Percentiles rank a stretch among this genome's conserved stretches.
These are phyloP conservation scores for Cephonodes hylas DNA, from an alignment of 2,888 invertebrate genomes.

Conservation along the genomic window DNA sequence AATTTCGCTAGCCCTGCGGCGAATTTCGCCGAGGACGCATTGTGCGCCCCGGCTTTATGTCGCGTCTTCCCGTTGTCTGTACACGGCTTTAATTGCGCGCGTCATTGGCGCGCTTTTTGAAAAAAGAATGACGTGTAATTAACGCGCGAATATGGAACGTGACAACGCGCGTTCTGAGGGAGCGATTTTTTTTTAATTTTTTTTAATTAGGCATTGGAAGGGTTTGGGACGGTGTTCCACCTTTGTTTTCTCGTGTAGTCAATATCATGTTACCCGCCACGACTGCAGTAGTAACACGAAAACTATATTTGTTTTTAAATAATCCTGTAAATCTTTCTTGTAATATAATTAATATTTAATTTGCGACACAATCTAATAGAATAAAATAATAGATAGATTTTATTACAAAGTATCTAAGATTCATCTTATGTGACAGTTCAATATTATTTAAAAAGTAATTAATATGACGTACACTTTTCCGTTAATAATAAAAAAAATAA, in stretches of 20 bases:
- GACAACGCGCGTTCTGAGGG: slow-evolving; percentile 79
- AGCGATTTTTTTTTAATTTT: slow-evolving; percentile 63
- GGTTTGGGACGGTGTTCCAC: slow-evolving; percentile 29
- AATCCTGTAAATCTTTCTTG: not conserved
- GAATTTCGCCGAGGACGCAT: slow-evolving; percentile 80
- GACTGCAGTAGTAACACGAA: not conserved
- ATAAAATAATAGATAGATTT: not conserved
- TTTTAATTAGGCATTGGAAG: slow-evolving; percentile 72
- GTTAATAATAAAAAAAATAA: slow-evolving; percentile 41
- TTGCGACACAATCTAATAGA: not conserved
- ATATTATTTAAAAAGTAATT: slow-evolving; percentile 47
- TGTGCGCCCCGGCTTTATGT: slow-evolving; percentile 79
- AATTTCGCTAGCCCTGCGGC: slow-evolving; percentile 80
- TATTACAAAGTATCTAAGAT: slow-evolving; percentile 33
- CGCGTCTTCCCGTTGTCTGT: slow-evolving; percentile 80
- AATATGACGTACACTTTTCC: slow-evolving; percentile 60
- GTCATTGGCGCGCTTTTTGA: slow-evolving; percentile 80
- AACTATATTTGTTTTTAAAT: not conserved
- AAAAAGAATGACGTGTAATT: slow-evolving; percentile 82
- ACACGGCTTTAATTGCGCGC: slow-evolving; percentile 80
- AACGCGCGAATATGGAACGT: slow-evolving; percentile 81
- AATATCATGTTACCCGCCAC: not conserved
- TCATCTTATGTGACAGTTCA: slow-evolving; percentile 13
- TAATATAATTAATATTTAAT: not conserved
- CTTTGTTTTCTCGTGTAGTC: slow-evolving; percentile 17